These are phyloP conservation scores for Blastobasis lacticolella DNA, from an alignment of 2,888 invertebrate species.

Conservation along the genomic window DNA sequence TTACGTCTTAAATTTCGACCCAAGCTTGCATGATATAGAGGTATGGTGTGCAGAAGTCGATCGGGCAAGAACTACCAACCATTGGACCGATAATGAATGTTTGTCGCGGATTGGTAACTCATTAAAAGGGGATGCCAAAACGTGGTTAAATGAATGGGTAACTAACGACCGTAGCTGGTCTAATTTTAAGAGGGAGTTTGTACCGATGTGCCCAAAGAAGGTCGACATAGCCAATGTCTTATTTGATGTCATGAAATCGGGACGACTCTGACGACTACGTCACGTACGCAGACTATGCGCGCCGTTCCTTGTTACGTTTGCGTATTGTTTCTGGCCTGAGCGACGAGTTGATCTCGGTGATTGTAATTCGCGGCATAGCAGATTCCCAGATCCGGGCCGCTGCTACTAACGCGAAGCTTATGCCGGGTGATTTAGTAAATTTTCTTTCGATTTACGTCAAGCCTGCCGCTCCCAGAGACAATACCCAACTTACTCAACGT, in stretches of 20 bases:
- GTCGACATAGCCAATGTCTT: background rate
- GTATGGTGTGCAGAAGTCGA: slow-evolving; percentile 14
- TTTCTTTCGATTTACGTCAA: too few relatives aligned
- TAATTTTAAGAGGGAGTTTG: too few relatives aligned
- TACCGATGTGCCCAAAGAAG: background rate
- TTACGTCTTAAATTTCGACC: slow-evolving; percentile 6
- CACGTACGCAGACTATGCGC: slow-evolving; percentile 10
- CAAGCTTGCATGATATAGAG: slow-evolving; percentile 11
- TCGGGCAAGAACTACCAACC: slow-evolving; percentile 1
- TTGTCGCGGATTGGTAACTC: background rate
- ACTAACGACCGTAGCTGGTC: too few relatives aligned
- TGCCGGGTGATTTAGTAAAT: too few relatives aligned
- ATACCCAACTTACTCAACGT: too few relatives aligned
- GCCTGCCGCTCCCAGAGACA: too few relatives aligned
- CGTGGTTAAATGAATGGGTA: too few relatives aligned
- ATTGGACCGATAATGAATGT: slow-evolving; percentile 2
- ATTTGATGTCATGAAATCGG: slow-evolving; percentile 1
- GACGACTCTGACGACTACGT: slow-evolving; percentile 4
- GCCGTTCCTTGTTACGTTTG: slow-evolving; percentile 10
- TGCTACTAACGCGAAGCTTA: slow-evolving; percentile 9
- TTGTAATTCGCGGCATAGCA: slow-evolving; percentile 11
- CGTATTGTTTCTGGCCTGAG: slow-evolving; percentile 11
- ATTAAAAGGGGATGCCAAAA: background rate
- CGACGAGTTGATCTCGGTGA: slow-evolving; percentile 8
- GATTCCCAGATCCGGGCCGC: slow-evolving; percentile 13